Conservation (phyloP, 2,888 invertebrate species). For the Drosophila antonietae region DNA sequence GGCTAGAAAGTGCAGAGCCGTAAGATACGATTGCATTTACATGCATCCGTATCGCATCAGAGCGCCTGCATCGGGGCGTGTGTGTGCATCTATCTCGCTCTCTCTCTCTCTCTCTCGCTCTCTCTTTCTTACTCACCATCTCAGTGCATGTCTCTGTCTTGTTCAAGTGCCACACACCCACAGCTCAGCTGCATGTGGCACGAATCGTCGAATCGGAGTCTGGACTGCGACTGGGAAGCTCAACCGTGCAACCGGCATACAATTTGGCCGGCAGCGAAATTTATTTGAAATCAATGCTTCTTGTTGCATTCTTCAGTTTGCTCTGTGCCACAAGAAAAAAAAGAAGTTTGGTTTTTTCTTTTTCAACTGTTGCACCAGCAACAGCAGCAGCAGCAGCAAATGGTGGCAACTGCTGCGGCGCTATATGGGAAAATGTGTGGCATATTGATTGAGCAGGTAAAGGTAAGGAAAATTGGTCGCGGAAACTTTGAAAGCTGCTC, state of each 20-base stretch:
- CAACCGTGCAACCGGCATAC: constrained; percentile 77
- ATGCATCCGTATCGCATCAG: constrained; percentile 77
- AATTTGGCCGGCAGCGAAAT: constrained; percentile 81
- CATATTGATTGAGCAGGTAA: constrained; percentile 31
- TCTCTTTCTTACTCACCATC: background rate
- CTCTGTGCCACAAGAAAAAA: constrained; percentile 48
- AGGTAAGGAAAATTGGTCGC: background rate
- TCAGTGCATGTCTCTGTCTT: background rate
- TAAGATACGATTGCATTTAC: constrained; percentile 82
- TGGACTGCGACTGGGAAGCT: constrained; percentile 30
- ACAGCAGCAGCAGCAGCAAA: constrained; percentile 41
- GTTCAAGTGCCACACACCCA: constrained; percentile 62
- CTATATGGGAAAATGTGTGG: constrained; percentile 36
- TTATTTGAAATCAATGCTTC: constrained; percentile 82
- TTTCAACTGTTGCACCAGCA: constrained; percentile 65
- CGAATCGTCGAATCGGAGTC: constrained; percentile 61
- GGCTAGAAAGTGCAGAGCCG: constrained; percentile 80
- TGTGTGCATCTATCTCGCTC: constrained; percentile 40
- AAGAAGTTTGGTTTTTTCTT: constrained; percentile 26
- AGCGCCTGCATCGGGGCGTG: constrained; percentile 80
- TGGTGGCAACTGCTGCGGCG: constrained; percentile 53
- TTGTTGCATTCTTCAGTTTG: constrained; percentile 80
- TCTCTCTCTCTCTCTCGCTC: background rate
- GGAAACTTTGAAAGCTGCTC: background rate
- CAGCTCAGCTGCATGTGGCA: constrained; percentile 70